A percentile compares a stretch with the other conserved stretches of the same genome.
Conservation (phyloP, 2,113 vertebrate genomes). For the Suncus etruscus region DNA sequence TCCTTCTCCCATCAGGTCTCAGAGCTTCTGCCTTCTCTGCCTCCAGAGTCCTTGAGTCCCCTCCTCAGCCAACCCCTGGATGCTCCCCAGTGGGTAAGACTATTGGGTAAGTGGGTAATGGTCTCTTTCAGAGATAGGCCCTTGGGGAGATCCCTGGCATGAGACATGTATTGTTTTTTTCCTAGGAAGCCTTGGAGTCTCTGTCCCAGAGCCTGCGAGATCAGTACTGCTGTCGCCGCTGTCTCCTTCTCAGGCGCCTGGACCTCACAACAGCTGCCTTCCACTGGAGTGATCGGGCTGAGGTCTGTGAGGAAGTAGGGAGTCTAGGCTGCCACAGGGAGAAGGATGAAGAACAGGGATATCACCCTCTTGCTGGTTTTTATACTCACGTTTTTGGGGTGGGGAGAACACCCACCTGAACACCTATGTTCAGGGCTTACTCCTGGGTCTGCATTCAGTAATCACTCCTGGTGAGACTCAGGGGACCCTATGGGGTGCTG, state of each 20-base stretch:
- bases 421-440: too few relatives aligned
- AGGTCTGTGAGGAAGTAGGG: constrained; percentile 84
- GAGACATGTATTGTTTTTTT: not conserved
- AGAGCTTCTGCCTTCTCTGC: constrained; percentile 57
- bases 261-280: constrained; percentile 92
- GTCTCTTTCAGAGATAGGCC: not conserved
- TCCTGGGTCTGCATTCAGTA: too few relatives aligned
- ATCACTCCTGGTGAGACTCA: too few relatives aligned
- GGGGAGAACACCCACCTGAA: too few relatives aligned
- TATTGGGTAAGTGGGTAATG: not conserved
- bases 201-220: constrained; percentile 83
- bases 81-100: constrained; percentile 89
- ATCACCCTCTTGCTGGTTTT: not conserved
- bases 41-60: constrained; percentile 82
- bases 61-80: constrained; percentile 87
- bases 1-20: constrained; percentile 71
- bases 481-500: too few relatives aligned
- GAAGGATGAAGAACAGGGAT: not conserved
- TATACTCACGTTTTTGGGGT: too few relatives aligned
- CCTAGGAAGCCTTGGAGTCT: constrained; percentile 84
- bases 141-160: not conserved
- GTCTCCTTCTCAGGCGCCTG: constrained; percentile 92
- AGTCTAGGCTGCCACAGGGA: not conserved
- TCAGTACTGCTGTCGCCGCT: constrained; percentile 89
- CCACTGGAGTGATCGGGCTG: constrained; percentile 91